Evolutionary conservation across 2,113 vertebrate genomes (phyloP).

Genomic region (Corythornis cristatus): DNA sequence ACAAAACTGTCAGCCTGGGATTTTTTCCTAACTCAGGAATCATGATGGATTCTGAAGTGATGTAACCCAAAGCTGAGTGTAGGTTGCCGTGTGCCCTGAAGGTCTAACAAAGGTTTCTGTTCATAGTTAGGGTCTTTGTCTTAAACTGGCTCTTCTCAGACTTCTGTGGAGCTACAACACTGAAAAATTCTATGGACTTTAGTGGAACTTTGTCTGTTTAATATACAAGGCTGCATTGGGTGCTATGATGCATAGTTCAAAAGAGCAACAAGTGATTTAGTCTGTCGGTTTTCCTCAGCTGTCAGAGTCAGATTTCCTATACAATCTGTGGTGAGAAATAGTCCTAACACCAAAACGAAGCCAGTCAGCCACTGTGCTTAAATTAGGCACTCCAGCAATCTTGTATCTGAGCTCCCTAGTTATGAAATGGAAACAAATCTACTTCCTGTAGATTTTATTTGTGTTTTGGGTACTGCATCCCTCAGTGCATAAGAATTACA

Average conservation of each 20-base stretch:
- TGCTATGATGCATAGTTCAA: background rate
- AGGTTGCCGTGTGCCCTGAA: background rate
- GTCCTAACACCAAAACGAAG: background rate
- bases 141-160: background rate
- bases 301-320: constrained; percentile 1
- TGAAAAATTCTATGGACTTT: background rate
- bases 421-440: background rate
- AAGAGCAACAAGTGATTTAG: background rate
- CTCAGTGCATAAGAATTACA: background rate
- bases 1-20: background rate
- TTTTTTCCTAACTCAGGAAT: background rate
- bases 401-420: background rate
- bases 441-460: background rate
- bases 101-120: background rate
- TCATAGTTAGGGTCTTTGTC: background rate
- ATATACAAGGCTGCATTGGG: background rate
- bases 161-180: background rate
- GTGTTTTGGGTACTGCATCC: background rate
- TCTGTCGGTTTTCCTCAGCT: constrained; percentile 25
- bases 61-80: background rate
- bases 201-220: background rate
- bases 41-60: background rate
- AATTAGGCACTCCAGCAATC: background rate
- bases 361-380: background rate
- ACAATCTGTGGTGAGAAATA: constrained; percentile 29